Conservation (phyloP, 2,888 invertebrate genomes). For the Lissocephala sabroskyi region DNA sequence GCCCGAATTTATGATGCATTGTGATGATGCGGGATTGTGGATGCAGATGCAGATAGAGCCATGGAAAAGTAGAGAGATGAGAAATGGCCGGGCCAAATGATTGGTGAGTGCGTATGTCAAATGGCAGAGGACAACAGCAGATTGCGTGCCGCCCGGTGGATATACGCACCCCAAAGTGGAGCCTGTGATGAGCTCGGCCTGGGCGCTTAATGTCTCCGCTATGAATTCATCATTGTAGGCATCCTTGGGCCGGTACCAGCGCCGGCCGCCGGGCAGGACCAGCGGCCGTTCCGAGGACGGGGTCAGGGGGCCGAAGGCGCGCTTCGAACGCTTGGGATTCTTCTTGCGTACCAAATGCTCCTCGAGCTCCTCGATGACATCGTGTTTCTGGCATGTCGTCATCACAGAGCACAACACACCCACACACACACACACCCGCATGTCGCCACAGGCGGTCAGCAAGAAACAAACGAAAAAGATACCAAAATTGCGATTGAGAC, state of each 20-base stretch:
- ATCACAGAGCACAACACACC: slow-evolving; percentile 2
- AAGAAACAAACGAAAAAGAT: slow-evolving; percentile 2
- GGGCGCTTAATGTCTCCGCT: slow-evolving; percentile 86
- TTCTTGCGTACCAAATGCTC: slow-evolving; percentile 73
- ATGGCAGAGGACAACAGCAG: no score
- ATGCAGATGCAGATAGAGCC: background rate
- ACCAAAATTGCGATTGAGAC: no score
- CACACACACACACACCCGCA: slow-evolving; percentile 21
- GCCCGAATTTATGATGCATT: slow-evolving; percentile 40
- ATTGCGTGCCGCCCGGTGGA: no score
- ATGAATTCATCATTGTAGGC: slow-evolving; percentile 93
- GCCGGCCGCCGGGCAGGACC: slow-evolving; percentile 83
- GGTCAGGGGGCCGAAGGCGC: slow-evolving; percentile 75
- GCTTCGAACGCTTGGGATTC: slow-evolving; percentile 73
- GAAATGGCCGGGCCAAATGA: slow-evolving; percentile 16
- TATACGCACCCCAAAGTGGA: slow-evolving; percentile 85
- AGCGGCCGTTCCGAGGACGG: slow-evolving; percentile 82
- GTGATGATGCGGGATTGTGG: slow-evolving; percentile 13
- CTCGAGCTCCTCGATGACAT: slow-evolving; percentile 74
- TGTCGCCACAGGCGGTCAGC: slow-evolving; percentile 12
- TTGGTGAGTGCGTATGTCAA: slow-evolving; percentile 7
- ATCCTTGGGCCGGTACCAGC: slow-evolving; percentile 87
- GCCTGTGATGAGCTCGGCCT: slow-evolving; percentile 89
- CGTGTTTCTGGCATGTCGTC: slow-evolving; percentile 56
- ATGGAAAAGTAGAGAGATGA: background rate